Base-by-base conservation (phyloP, 1,140 invertebrate species). In the Meloidogyne exigua region DNA sequence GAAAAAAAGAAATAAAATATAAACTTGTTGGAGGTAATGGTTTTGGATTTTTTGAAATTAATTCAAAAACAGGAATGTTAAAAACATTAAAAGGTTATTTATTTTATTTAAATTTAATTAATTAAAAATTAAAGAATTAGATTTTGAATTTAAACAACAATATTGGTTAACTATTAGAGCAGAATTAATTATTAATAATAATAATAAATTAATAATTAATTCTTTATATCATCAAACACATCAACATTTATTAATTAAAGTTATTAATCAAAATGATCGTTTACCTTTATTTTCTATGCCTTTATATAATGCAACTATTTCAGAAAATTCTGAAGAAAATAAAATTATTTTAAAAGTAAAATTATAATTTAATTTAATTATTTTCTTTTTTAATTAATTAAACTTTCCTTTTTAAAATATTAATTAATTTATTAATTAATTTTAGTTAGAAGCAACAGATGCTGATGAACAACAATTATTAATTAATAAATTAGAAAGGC, bases 151-250 rank as follows among this genome's bases (percentile, higher is more conserved):
- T 0, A 92, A 92, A 81, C 89, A 91, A 21, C 92, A 92, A 86
- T 97, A 95, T 88, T 98, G 95, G 95, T 89, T 98, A 44, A 95
- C 94, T 0, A 91, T 98, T 57, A 93, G 92, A 85, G 95, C 95
- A 1, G 91, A 93, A 85, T 65, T 49, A 3, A 32, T 32, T 13
- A 93, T 94, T 25, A 93, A 94, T 2, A 26, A 18, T 42, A 32
- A 25, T 25, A 28, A 25, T 25, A 21, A 44, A 79, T 85, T 36
- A 81, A 57, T n/a, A 15, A 44, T 15, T 32, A 3, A 32, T 32
- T 32, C 28, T 39, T 39, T 39, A 44, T 9, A 15, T 15, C 89
- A 93, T 3, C 92, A 92, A 85, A 91, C 92, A 39, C 77, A 81
- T 57, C 15, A 87, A 63, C 88, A 89, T 74, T 92, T 97, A n/a